phyloP scores from a whole-genome alignment of 2,888 invertebrate genomes.

The Hartigia nigra region DNA sequence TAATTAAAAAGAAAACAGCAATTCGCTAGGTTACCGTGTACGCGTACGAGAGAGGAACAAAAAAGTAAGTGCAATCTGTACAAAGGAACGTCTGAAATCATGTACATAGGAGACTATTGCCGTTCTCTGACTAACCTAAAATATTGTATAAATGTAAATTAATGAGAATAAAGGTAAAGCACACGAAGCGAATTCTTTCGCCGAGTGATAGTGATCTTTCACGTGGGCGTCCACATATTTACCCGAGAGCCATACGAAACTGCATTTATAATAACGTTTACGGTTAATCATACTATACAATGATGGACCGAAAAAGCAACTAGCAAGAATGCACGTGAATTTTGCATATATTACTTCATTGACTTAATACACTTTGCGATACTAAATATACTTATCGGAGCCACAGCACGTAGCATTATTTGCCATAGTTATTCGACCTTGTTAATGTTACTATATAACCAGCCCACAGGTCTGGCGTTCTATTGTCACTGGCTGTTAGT shows the following conservation, averaged over 20 bases:
- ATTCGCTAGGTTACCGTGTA: constrained; percentile 12
- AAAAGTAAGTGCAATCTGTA: constrained; percentile 4
- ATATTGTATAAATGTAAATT: constrained; percentile 58
- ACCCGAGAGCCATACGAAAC: not conserved
- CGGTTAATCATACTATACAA: not conserved
- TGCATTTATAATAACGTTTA: not conserved
- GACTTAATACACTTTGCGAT: not conserved
- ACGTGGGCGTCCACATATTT: not conserved
- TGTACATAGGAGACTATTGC: constrained; percentile 34
- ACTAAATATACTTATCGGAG: not conserved
- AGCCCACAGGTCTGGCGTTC: not conserved
- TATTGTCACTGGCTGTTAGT: not conserved
- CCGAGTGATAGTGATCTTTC: not conserved
- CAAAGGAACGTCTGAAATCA: constrained; percentile 4
- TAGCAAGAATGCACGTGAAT: not conserved
- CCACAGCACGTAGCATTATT: too few relatives aligned
- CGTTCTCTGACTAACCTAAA: constrained; percentile 27
- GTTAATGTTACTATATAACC: too few relatives aligned
- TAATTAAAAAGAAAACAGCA: constrained; percentile 14
- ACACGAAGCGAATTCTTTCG: not conserved
- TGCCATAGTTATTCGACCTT: too few relatives aligned
- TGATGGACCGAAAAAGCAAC: not conserved
- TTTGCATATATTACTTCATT: not conserved
- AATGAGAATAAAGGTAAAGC: constrained; percentile 30
- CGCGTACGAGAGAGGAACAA: constrained; percentile 11